A percentile compares a stretch with the other conserved stretches of the same genome.
phyloP scores from a whole-genome alignment of 2,888 invertebrate genomes.

The Dendrolimus houi region DNA sequence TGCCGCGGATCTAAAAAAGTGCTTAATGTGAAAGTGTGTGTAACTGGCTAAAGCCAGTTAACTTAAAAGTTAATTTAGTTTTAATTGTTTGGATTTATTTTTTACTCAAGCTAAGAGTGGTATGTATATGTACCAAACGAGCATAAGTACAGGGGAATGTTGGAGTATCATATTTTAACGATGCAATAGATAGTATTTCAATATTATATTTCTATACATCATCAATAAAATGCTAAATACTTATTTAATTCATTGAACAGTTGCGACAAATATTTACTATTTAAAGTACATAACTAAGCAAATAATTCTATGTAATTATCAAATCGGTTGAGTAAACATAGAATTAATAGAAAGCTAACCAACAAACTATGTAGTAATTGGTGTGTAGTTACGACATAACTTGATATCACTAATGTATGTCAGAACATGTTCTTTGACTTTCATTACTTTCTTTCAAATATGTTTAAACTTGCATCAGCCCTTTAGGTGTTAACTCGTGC shows the following conservation, averaged over 20 bases:
- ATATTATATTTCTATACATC: background rate
- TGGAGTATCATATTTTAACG: conserved; percentile 1
- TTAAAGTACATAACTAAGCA: background rate
- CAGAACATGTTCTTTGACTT: background rate
- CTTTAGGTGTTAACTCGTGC: too few species aligned
- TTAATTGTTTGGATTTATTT: background rate
- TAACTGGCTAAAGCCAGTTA: conserved; percentile 25
- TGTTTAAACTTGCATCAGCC: conserved; percentile 2
- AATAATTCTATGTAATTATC: background rate
- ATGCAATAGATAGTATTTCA: background rate
- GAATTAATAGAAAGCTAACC: background rate
- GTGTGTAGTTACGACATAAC: background rate
- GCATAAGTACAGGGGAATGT: background rate
- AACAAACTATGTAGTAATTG: background rate
- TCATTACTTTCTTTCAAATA: background rate
- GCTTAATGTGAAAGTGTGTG: conserved; percentile 29
- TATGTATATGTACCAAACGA: background rate
- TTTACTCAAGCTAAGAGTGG: background rate
- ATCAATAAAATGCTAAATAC: background rate
- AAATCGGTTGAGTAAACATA: background rate
- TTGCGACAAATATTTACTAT: background rate
- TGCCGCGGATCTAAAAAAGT: conserved; percentile 28
- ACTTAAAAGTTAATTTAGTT: background rate
- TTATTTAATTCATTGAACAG: background rate
- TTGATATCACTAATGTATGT: background rate